A percentile compares a stretch with the other conserved stretches of the same genome.
Conservation (phyloP, 1,140 invertebrate species). For the Drosophila orena region DNA sequence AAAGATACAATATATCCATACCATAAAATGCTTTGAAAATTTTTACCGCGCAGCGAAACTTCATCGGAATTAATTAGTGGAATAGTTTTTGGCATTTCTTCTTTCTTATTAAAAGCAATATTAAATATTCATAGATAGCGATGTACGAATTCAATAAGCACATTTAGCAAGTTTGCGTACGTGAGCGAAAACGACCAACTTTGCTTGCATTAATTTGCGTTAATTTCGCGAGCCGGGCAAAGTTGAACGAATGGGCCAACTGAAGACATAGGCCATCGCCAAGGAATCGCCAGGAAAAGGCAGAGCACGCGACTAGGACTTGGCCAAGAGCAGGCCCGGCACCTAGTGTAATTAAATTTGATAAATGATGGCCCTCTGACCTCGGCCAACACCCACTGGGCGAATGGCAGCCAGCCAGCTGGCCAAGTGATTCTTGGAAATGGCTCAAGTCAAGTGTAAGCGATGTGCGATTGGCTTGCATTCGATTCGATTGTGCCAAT, state of each 20-base stretch:
- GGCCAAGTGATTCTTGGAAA: constrained; percentile 39
- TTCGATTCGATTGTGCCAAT: constrained; percentile 64
- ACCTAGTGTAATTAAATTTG: constrained; percentile 64
- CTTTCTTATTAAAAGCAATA: constrained; percentile 20
- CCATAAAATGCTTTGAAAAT: not conserved
- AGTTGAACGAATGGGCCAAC: constrained; percentile 28
- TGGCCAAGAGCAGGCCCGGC: constrained; percentile 5
- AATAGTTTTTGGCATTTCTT: constrained; percentile 34
- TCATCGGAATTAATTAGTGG: constrained; percentile 15
- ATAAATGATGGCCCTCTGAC: constrained; percentile 49
- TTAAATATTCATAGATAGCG: constrained; percentile 48
- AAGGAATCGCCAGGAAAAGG: too few relatives aligned
- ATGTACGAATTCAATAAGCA: constrained; percentile 50
- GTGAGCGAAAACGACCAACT: constrained; percentile 50
- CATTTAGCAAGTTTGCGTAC: constrained; percentile 49
- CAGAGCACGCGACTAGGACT: constrained; percentile 31
- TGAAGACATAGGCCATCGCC: not conserved
- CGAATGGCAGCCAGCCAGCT: constrained; percentile 36
- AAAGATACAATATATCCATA: too few relatives aligned
- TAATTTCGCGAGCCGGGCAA: constrained; percentile 42
- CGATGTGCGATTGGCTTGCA: constrained; percentile 58
- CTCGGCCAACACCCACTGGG: constrained; percentile 13
- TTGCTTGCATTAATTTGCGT: constrained; percentile 63
- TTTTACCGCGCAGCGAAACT: not conserved
- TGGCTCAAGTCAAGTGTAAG: constrained; percentile 60